Evolutionary conservation across 2,888 invertebrate species (phyloP), one percentile per base, ranked within the genome.

Genomic region (Leptinotarsa haldemani): DNA sequence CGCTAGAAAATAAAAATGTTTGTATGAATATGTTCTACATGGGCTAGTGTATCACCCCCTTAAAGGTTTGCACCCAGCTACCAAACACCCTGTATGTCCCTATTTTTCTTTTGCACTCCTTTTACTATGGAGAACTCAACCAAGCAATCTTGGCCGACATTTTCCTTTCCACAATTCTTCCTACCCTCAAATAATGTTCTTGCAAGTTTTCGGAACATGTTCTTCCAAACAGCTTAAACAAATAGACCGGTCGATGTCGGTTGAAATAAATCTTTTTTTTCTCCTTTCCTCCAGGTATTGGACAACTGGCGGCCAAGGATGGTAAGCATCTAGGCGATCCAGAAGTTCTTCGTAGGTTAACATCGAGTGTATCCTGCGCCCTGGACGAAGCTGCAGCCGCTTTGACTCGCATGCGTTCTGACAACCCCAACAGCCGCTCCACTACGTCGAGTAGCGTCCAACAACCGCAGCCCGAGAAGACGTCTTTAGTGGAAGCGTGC

Each of bases 341-440:
- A 79, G 96, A 96, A 88, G 95, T 96, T 83, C 90, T 97, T 82
- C 91, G 95, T 82, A 92, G 95, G 83, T 90, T 96, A 85, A 96
- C 96, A 82, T 95, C 95, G 70, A 95, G 95, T 83, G 88, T 88
- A 65, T 87, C 97, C 84, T 96, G 97, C 89, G 97, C 98, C 80
- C 92, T 98, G 85, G 97, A 98, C 90, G 97, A 98, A 89, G 98
- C 98, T 74, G 97, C 97, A 78, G 97, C 97, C 83, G 97, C 97
- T 73, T 91, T 98, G 80, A 97, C 97, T 82, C 94, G 97, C 87
- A 97, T 98, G 97, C 93, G 97, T 84, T 94, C 94, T 88, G 97
- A 97, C 88, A 96, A 94, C 86, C 77, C 79, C 61, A 71, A 65
- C 65, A 20, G 65, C 52, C 66, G 66, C 5, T 25, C 50, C 52